Percentiles rank a stretch among this genome's conserved stretches.
phyloP scores from a whole-genome alignment of 64 coral and sea anemone genomes.

The Catalaphyllia jardinei region DNA sequence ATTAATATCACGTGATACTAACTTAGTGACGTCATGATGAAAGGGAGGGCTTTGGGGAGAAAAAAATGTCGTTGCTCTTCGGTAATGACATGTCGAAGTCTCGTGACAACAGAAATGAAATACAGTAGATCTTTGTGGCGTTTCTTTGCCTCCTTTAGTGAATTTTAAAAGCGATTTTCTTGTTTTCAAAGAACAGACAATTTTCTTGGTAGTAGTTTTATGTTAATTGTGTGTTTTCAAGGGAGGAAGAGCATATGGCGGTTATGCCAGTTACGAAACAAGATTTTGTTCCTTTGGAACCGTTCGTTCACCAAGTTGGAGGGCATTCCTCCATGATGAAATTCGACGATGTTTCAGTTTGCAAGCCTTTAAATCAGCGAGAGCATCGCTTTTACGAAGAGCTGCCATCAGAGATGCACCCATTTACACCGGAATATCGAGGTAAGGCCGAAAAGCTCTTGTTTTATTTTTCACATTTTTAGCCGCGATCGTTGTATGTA shows the following conservation, averaged over 20 bases:
- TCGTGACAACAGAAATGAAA: not conserved
- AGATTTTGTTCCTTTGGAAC: conserved; percentile 80
- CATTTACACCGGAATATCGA: conserved; percentile 88
- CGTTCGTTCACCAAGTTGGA: conserved; percentile 97
- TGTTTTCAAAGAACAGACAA: not conserved
- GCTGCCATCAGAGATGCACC: conserved; percentile 79
- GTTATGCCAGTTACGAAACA: conserved; percentile 31
- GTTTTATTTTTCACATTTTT: too few relatives aligned
- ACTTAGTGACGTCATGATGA: conserved; percentile 13
- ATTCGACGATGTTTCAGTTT: conserved; percentile 91
- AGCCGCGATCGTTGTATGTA: too few relatives aligned
- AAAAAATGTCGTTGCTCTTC: not conserved
- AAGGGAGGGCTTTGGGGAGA: not conserved
- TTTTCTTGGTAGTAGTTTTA: not conserved
- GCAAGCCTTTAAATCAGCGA: conserved; percentile 86
- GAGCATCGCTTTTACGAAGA: conserved; percentile 96
- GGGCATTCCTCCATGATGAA: conserved; percentile 95
- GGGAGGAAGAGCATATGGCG: conserved; percentile 17
- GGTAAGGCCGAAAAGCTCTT: conserved; percentile 47
- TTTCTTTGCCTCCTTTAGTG: not conserved
- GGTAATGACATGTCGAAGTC: not conserved
- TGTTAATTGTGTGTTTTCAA: not conserved
- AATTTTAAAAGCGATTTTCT: not conserved
- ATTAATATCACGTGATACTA: not conserved
- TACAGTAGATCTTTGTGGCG: not conserved